Evolutionary conservation across 2,113 vertebrate genomes (phyloP).

Genomic region (Kryptolebias marmoratus): DNA sequence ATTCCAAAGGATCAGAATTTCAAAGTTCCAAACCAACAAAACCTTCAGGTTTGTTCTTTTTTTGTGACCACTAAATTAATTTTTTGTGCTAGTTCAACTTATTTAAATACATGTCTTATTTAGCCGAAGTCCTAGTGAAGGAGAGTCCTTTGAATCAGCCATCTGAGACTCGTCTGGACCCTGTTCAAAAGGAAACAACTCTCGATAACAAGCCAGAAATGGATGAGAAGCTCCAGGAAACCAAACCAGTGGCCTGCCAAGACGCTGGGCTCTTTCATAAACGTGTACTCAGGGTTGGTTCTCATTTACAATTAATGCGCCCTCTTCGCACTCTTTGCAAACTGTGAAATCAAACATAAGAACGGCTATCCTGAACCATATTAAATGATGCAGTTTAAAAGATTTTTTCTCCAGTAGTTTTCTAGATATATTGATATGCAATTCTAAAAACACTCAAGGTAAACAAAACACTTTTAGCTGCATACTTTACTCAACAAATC

Average conservation of each 20-base stretch:
- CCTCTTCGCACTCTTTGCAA: no score
- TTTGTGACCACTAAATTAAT: background rate
- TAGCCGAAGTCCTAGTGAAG: background rate
- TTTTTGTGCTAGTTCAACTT: background rate
- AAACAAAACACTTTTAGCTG: no score
- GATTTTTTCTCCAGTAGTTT: no score
- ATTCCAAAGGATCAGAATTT: background rate
- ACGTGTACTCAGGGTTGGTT: constrained; percentile 67
- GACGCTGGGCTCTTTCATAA: constrained; percentile 55
- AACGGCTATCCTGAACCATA: no score
- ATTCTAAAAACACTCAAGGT: no score
- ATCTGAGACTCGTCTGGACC: background rate
- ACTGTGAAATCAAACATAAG: no score
- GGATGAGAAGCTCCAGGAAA: constrained; percentile 3
- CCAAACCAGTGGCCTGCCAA: constrained; percentile 3
- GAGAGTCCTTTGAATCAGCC: constrained; percentile 9
- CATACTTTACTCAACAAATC: no score
- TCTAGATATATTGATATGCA: no score
- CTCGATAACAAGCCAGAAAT: background rate
- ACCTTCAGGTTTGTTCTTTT: constrained; percentile 35
- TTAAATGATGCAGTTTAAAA: no score
- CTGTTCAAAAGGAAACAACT: background rate
- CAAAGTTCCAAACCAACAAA: background rate
- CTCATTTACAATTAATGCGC: background rate
- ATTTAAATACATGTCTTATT: background rate